Base-by-base conservation (phyloP, 2,888 invertebrate genomes). In the Spatulosminthurus flaviceps region DNA sequence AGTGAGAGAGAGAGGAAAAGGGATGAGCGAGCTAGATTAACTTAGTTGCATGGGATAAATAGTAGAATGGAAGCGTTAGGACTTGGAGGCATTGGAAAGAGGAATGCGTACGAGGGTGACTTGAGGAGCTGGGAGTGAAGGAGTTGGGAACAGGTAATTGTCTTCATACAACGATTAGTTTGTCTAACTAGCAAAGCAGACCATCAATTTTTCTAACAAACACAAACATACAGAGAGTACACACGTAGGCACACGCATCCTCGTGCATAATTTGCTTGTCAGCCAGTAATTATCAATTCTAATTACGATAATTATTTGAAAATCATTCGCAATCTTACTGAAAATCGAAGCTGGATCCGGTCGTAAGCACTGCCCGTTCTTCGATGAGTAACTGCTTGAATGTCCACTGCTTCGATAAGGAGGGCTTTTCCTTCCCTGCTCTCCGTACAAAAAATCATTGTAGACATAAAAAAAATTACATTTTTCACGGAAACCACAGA, bases 271-370 rank as follows among this genome's bases (percentile, higher is more conserved):
- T 83, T 82, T 83, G 79, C 79, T 83, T 83, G 83, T 83, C 83
- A 83, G 75, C 74, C 71, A 80, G 81, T 80, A 83, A 83, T 83
- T 83, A 84, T 80, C 73, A 71, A 70, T 70, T 66, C 81, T 82
- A 83, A 84, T 84, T 84, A 84, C 83, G 60, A 83, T 82, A 82
- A 83, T 82, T 82, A 82, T 60, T 76, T 61, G 9, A 16, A 60
- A 78, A 60, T 61, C 29, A 78, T 71, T 61, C 41, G 51, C 71
- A 78, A 43, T 60, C 84, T 84, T 83, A 84, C 84, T 82, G 81
- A 85, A 85, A 80, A 85, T 81, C 76, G 84, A 83, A 67, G 84
- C 26, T 24, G 76, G 67, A 80, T 85, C 85, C 51, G 83, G 81
- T 69, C 84, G 81, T 75, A 81, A 77, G 70, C 83, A 79, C 78